These are phyloP conservation scores for Dasyurus viverrinus DNA, from an alignment of 2,113 vertebrate genomes.

Conservation along the genomic window DNA sequence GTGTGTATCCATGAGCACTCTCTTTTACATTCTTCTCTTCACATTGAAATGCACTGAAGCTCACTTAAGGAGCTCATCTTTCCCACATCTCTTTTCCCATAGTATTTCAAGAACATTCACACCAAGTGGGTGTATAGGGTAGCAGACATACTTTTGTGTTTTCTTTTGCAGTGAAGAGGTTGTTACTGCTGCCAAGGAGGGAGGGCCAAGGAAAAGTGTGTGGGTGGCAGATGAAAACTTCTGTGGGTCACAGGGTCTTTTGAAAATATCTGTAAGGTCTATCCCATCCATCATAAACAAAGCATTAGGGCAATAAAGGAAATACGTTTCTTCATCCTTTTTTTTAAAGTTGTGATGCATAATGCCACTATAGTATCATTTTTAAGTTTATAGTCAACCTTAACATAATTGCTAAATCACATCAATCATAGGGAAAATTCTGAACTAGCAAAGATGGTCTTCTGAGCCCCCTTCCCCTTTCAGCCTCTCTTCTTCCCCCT, in stretches of 20 bases:
- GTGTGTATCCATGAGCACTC: not conserved
- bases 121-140: slow-evolving; percentile 38
- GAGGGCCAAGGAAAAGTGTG: not conserved
- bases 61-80: not conserved
- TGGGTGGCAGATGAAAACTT: not conserved
- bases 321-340: not conserved
- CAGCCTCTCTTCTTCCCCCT: not conserved
- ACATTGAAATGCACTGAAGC: slow-evolving; percentile 35
- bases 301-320: not conserved
- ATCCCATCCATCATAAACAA: not conserved
- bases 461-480: not conserved
- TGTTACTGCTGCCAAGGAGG: slow-evolving; percentile 34
- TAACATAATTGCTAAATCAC: not conserved
- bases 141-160: not conserved
- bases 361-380: not conserved
- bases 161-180: slow-evolving; percentile 15
- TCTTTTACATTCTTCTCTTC: not conserved
- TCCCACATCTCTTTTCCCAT: slow-evolving; percentile 31
- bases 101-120: slow-evolving; percentile 16
- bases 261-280: not conserved
- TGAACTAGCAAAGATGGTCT: not conserved
- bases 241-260: not conserved
- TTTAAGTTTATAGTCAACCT: not conserved
- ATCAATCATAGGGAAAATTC: not conserved
- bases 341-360: not conserved